These are phyloP conservation scores for Oxyscelio sp. DNA, from an alignment of 2,888 invertebrate genomes.

Conservation along the genomic window DNA sequence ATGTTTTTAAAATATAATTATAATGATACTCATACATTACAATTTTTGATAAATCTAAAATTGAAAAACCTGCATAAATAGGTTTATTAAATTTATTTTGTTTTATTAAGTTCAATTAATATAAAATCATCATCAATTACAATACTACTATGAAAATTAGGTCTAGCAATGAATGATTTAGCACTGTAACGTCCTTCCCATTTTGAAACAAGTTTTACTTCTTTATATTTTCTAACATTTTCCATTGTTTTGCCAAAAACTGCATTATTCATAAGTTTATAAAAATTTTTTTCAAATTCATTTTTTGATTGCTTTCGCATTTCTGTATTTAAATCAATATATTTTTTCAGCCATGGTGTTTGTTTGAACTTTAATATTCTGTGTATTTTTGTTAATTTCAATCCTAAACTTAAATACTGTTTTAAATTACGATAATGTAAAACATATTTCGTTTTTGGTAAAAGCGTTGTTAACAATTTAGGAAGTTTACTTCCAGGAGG, in stretches of 20 bases:
- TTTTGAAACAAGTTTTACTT: no score
- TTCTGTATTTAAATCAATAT: conserved; percentile 26
- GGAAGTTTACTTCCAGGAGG: neutral
- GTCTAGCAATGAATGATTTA: neutral
- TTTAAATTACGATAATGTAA: conserved; percentile 29
- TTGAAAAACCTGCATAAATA: conserved; percentile 52
- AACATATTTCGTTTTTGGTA: conserved; percentile 19
- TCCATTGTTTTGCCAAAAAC: no score
- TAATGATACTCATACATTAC: conserved; percentile 60
- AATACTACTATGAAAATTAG: conserved; percentile 16
- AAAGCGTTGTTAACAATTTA: no score
- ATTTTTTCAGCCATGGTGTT: neutral
- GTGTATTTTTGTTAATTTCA: neutral
- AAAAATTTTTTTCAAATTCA: no score
- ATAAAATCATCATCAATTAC: no score
- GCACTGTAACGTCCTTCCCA: conserved; percentile 65
- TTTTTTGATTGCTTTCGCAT: no score
- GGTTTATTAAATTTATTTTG: conserved; percentile 51
- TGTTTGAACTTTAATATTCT: no score
- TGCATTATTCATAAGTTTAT: no score
- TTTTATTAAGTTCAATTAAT: conserved; percentile 28
- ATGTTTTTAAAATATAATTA: conserved; percentile 23
- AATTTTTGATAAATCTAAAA: conserved; percentile 31
- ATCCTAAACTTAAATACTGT: neutral
- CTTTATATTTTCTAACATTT: conserved; percentile 30